phyloP scores from a whole-genome alignment of 2,888 invertebrate genomes.

The Scaptomyza caliginosa region DNA sequence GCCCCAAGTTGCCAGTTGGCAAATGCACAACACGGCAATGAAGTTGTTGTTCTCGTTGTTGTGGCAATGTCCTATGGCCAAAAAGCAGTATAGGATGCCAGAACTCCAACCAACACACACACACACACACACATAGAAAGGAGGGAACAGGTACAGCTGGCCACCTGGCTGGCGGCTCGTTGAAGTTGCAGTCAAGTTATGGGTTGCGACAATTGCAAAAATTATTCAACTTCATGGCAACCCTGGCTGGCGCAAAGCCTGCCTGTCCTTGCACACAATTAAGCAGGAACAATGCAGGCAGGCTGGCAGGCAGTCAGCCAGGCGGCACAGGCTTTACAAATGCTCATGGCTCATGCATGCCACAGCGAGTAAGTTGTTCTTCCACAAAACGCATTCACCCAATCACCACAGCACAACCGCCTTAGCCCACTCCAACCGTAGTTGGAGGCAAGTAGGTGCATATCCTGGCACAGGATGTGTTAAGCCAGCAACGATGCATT shows the following conservation, averaged over 20 bases:
- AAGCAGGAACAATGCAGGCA: slow-evolving; percentile 70
- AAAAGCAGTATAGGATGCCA: slow-evolving; percentile 38
- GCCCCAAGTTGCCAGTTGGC: slow-evolving; percentile 41
- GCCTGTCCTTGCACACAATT: slow-evolving; percentile 71
- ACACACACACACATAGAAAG: not conserved
- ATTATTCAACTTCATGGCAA: slow-evolving; percentile 65
- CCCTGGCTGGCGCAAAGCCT: slow-evolving; percentile 22
- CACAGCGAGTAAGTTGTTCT: not conserved
- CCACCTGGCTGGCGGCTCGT: not conserved
- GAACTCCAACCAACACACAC: slow-evolving; percentile 22
- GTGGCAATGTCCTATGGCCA: slow-evolving; percentile 24
- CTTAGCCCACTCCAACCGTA: not conserved
- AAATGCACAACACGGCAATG: slow-evolving; percentile 48
- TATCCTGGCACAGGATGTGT: slow-evolving; percentile 62
- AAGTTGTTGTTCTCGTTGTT: slow-evolving; percentile 69
- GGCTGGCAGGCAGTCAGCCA: slow-evolving; percentile 5
- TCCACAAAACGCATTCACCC: not conserved
- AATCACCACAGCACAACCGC: no score
- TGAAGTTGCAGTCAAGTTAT: slow-evolving; percentile 49
- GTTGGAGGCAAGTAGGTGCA: slow-evolving; percentile 15
- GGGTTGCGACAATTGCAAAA: slow-evolving; percentile 58
- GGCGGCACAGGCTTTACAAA: slow-evolving; percentile 54
- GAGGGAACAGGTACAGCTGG: slow-evolving; percentile 43
- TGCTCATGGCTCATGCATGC: slow-evolving; percentile 44
- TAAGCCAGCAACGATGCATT: slow-evolving; percentile 49